These are phyloP conservation scores for Mergus octosetaceus DNA, from an alignment of 2,797 vertebrate species.

Conservation along the genomic window DNA sequence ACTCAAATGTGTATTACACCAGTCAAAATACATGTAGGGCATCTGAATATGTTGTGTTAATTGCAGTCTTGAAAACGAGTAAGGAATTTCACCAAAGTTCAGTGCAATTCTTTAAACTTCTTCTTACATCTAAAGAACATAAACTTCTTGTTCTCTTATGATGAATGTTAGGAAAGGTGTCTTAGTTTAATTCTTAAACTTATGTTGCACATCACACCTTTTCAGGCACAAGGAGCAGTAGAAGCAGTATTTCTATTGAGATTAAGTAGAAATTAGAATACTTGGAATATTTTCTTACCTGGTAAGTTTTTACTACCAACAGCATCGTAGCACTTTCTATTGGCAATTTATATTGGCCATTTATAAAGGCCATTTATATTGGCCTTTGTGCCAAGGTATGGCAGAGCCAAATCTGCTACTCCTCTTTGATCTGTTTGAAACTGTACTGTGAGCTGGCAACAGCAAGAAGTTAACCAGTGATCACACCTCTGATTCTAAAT, in stretches of 20 bases:
- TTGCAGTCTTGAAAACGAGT: not conserved
- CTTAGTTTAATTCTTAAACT: not conserved
- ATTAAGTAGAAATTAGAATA: not conserved
- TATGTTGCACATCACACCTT: not conserved
- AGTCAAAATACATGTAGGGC: not conserved
- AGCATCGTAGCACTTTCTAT: slow-evolving; percentile 56
- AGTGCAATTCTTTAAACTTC: not conserved
- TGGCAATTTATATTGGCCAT: not conserved
- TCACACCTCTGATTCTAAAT: not conserved
- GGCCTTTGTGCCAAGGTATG: slow-evolving; percentile 66
- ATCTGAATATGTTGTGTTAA: not conserved
- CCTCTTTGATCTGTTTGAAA: slow-evolving; percentile 67
- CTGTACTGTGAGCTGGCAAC: slow-evolving; percentile 47
- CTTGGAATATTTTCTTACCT: slow-evolving; percentile 8
- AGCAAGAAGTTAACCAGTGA: slow-evolving; percentile 58
- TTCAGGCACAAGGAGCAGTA: not conserved
- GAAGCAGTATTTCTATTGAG: not conserved
- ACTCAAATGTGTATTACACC: not conserved
- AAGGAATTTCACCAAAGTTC: not conserved
- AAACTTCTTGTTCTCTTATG: not conserved
- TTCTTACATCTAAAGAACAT: not conserved
- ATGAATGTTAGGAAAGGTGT: not conserved
- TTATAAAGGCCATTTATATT: not conserved
- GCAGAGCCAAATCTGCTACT: slow-evolving; percentile 63
- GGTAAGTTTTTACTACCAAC: slow-evolving; percentile 66